These are phyloP conservation scores for Drosophila insularis DNA, from an alignment of 1,140 invertebrate genomes.

Conservation along the genomic window DNA sequence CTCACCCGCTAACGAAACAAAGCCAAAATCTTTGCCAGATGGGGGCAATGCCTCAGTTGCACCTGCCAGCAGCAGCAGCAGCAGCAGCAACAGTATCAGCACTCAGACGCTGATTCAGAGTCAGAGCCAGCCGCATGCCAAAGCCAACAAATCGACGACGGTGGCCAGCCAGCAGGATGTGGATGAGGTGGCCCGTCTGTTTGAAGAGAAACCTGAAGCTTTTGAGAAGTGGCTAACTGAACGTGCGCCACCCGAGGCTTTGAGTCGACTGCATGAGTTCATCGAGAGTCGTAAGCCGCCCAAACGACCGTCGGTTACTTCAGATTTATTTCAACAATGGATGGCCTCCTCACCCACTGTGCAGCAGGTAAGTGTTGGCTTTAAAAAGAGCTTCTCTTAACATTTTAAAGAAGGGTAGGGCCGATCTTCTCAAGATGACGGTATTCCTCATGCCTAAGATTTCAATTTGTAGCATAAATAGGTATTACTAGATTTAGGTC, in stretches of 20 bases:
- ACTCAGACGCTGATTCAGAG: constrained; percentile 26
- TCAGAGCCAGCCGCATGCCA: constrained; percentile 26
- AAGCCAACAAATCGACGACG: constrained; percentile 13
- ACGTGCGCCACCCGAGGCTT: constrained; percentile 87
- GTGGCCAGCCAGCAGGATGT: constrained; percentile 69
- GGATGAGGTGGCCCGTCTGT: constrained; percentile 77
- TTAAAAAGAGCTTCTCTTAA: too few species aligned
- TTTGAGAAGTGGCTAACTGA: constrained; percentile 89
- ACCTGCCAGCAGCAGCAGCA: constrained; percentile 36
- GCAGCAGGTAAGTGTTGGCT: constrained; percentile 85
- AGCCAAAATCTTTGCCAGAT: constrained; percentile 29
- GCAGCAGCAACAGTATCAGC: constrained; percentile 26
- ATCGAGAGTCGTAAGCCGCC: constrained; percentile 82
- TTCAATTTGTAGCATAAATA: too few species aligned
- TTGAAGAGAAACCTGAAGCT: constrained; percentile 84
- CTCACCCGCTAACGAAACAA: constrained; percentile 11
- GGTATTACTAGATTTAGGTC: too few species aligned
- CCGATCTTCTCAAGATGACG: too few species aligned
- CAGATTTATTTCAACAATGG: constrained; percentile 92
- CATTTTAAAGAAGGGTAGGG: too few species aligned
- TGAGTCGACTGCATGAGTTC: constrained; percentile 83
- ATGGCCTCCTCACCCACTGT: constrained; percentile 87
- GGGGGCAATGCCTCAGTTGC: constrained; percentile 24
- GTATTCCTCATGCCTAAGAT: too few species aligned
- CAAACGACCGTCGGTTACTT: constrained; percentile 91